Percentiles rank a stretch among this genome's conserved stretches.
Conservation (phyloP, 2,797 vertebrate species). For the Pangasius larnaudii region DNA sequence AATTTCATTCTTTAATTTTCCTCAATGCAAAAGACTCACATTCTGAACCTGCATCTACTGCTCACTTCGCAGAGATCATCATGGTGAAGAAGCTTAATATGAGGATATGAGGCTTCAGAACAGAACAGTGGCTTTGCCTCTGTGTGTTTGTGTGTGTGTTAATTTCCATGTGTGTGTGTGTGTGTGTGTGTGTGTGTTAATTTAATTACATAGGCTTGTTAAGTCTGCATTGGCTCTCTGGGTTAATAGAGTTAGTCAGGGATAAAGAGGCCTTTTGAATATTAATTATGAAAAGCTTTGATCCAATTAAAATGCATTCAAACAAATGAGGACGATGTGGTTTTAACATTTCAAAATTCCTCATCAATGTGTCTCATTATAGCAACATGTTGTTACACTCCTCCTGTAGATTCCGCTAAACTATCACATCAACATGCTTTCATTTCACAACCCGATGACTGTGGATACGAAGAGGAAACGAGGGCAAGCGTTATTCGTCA, state of each 20-base stretch:
- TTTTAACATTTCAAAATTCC: not conserved
- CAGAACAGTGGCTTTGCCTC: constrained; percentile 22
- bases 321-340: not conserved
- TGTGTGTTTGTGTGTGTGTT: not conserved
- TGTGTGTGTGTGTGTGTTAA: constrained; percentile 14
- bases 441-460: constrained; percentile 13
- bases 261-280: constrained; percentile 32
- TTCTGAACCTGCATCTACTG: not conserved
- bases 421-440: not conserved
- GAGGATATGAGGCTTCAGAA: not conserved
- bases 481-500: not conserved
- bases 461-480: not conserved
- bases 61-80: not conserved
- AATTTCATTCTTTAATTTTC: not conserved
- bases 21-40: not conserved
- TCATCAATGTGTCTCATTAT: not conserved
- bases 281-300: constrained; percentile 51
- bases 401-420: not conserved
- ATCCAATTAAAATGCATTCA: constrained; percentile 32
- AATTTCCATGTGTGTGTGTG: not conserved
- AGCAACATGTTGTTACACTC: not conserved
- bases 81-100: not conserved
- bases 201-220: constrained; percentile 54
- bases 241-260: constrained; percentile 51
- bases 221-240: constrained; percentile 52